These are phyloP conservation scores for Scelioninae gen. 1 DNA, from an alignment of 2,888 invertebrate genomes.

Conservation along the genomic window DNA sequence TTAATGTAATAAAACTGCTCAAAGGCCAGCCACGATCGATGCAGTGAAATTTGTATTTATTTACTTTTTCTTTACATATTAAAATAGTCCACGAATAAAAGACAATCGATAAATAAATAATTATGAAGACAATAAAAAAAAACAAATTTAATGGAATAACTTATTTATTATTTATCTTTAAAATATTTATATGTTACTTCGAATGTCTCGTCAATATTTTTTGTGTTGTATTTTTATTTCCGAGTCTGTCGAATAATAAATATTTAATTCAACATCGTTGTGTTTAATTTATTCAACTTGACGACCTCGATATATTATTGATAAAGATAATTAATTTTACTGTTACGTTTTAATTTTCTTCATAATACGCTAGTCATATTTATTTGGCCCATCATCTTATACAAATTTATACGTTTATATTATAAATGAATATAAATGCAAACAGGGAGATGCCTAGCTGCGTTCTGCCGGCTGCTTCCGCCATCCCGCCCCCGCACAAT, in stretches of 20 bases:
- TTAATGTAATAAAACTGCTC: constrained; percentile 62
- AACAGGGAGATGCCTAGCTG: constrained; percentile 20
- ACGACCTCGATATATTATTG: constrained; percentile 67
- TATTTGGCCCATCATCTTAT: constrained; percentile 58
- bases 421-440: constrained; percentile 41
- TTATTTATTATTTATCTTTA: constrained; percentile 59
- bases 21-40: constrained; percentile 65
- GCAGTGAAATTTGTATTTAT: constrained; percentile 62
- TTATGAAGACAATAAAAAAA: constrained; percentile 27
- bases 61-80: constrained; percentile 62
- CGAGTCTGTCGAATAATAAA: constrained; percentile 60
- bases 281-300: constrained; percentile 62
- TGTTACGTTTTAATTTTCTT: constrained; percentile 55
- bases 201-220: constrained; percentile 53
- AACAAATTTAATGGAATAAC: constrained; percentile 45
- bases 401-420: constrained; percentile 36
- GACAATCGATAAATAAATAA: constrained; percentile 57
- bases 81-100: constrained; percentile 37
- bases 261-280: constrained; percentile 61
- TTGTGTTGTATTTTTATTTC: constrained; percentile 60
- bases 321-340: constrained; percentile 58
- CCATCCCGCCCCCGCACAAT: constrained; percentile 14
- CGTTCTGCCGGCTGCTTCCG: background rate
- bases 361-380: constrained; percentile 42
- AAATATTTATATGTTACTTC: constrained; percentile 51